Percentiles rank a stretch among this genome's conserved stretches.
Evolutionary conservation across 2,888 invertebrate genomes (phyloP).

Genomic region (Plusia festucae): DNA sequence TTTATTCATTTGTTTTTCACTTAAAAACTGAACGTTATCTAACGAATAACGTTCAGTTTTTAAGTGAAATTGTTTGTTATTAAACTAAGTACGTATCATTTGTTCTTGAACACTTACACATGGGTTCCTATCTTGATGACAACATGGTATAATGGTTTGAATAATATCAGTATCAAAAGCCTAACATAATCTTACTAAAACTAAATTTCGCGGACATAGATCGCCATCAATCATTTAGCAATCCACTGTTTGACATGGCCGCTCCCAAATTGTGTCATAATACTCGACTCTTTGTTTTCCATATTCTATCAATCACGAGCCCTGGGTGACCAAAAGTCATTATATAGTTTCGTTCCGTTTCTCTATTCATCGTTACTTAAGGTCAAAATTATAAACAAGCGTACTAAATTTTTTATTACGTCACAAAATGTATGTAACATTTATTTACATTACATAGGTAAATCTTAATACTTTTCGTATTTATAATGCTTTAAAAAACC

Average conservation of each 20-base stretch:
- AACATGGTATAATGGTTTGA: background rate
- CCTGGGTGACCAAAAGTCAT: background rate
- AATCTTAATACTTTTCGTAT: too few relatives aligned
- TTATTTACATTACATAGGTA: too few relatives aligned
- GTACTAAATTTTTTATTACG: too few relatives aligned
- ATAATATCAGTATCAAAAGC: background rate
- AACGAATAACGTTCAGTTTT: too few relatives aligned
- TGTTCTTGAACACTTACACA: background rate
- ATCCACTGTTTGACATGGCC: background rate
- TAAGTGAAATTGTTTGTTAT: too few relatives aligned
- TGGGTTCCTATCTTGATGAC: background rate
- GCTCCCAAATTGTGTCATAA: conserved; percentile 3
- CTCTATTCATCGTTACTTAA: too few relatives aligned
- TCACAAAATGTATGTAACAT: too few relatives aligned
- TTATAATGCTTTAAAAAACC: too few relatives aligned
- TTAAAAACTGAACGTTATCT: too few relatives aligned
- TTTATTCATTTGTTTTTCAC: too few relatives aligned
- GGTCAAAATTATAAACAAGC: too few relatives aligned
- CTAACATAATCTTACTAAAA: background rate
- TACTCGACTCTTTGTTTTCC: background rate
- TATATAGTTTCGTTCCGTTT: background rate
- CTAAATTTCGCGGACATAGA: background rate
- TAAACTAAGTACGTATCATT: too few relatives aligned
- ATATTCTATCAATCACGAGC: background rate
- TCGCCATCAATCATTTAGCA: conserved; percentile 2